Percentiles rank a stretch among this genome's conserved stretches.
phyloP scores from a whole-genome alignment of 1,140 invertebrate species.

The Bombus haemorrhoidalis region DNA sequence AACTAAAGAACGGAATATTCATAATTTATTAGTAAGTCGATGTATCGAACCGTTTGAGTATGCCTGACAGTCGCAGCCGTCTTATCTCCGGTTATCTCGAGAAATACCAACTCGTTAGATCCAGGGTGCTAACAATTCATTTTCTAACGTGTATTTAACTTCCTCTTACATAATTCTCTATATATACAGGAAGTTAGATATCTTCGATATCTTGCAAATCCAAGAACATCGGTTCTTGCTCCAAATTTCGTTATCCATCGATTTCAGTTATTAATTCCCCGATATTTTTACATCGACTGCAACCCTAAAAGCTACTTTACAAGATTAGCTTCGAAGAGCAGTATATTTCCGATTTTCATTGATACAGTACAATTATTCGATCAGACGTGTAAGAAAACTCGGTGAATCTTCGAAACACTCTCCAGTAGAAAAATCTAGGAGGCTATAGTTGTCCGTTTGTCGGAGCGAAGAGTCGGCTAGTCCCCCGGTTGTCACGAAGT shows the following conservation, averaged over 20 bases:
- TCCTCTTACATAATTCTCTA: neutral
- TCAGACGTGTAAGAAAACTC: no score
- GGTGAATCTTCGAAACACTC: no score
- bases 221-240: neutral
- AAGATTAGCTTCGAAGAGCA: no score
- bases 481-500: neutral
- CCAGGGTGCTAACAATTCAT: neutral
- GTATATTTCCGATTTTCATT: no score
- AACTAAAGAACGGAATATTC: constrained; percentile 59
- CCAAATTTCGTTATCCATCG: neutral
- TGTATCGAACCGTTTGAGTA: constrained; percentile 18
- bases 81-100: neutral
- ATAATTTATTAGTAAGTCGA: constrained; percentile 44
- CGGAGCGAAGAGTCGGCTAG: neutral
- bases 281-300: no score
- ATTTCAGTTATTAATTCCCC: no score
- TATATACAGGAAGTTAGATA: neutral
- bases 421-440: no score
- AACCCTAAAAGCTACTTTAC: no score
- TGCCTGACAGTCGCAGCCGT: neutral
- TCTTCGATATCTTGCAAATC: neutral
- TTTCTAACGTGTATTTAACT: neutral
- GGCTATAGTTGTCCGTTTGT: neutral
- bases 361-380: no score
- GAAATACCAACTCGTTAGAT: neutral